A percentile compares a stretch with the other conserved stretches of the same genome.
phyloP scores from a whole-genome alignment of 2,888 invertebrate genomes.

The Idaea straminata region DNA sequence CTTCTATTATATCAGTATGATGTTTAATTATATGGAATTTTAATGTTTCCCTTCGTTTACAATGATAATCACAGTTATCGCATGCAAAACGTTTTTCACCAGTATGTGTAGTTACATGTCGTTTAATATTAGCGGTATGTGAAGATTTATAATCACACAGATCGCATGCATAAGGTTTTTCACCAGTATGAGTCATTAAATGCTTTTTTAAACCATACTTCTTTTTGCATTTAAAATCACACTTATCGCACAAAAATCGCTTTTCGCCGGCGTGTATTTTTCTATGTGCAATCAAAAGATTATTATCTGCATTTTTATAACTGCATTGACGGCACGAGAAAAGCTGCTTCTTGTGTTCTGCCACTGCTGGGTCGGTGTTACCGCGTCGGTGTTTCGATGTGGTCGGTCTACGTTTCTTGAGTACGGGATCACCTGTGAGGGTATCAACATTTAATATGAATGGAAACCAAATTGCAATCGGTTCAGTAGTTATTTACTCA shows the following conservation, averaged over 20 bases:
- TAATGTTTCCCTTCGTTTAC: background rate
- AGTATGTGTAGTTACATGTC: background rate
- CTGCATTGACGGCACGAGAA: background rate
- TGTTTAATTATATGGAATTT: background rate
- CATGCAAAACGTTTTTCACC: background rate
- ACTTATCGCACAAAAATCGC: background rate
- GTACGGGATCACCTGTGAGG: background rate
- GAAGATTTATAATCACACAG: background rate
- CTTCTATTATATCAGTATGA: background rate
- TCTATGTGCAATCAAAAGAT: background rate
- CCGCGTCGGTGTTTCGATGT: background rate
- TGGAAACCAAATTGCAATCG: too few relatives aligned
- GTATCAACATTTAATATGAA: too few relatives aligned
- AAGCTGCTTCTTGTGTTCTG: background rate
- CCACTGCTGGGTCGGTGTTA: background rate
- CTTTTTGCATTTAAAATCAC: background rate
- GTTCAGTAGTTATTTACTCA: too few relatives aligned
- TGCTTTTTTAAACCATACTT: background rate
- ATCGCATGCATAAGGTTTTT: background rate
- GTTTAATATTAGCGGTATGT: background rate
- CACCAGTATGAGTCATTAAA: background rate
- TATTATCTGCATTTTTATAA: background rate
- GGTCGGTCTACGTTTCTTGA: background rate
- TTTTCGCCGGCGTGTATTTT: background rate
- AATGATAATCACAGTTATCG: background rate